A percentile compares a stretch with the other conserved stretches of the same genome.
Conservation (phyloP, 2,888 invertebrate species). For the Drosophila ezoana region DNA sequence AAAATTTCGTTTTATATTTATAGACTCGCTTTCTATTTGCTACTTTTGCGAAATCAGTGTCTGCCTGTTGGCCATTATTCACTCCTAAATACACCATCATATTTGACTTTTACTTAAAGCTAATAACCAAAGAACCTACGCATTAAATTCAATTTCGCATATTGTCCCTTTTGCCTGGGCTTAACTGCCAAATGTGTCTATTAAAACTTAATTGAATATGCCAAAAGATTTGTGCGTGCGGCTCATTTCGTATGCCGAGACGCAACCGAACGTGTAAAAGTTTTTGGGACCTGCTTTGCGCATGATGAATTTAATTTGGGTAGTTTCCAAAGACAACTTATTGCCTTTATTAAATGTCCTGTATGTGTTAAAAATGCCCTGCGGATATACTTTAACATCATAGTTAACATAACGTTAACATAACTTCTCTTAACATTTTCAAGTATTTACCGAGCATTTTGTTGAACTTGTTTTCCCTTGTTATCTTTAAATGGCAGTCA, state of each 20-base stretch:
- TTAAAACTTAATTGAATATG: constrained; percentile 68
- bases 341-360: constrained; percentile 25
- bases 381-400: not conserved
- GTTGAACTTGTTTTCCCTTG: no score
- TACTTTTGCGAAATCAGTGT: not conserved
- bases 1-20: not conserved
- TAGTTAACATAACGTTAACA: no score
- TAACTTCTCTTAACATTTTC: no score
- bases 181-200: constrained; percentile 45
- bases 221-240: constrained; percentile 59
- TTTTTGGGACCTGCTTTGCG: constrained; percentile 52
- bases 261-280: constrained; percentile 46
- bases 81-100: not conserved
- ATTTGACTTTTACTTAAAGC: constrained; percentile 1
- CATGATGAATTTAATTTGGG: constrained; percentile 67
- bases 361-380: not conserved
- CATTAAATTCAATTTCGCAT: constrained; percentile 29
- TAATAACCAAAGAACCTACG: constrained; percentile 6
- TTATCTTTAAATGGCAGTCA: no score
- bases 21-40: not conserved
- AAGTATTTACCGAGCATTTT: no score
- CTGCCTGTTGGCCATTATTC: not conserved
- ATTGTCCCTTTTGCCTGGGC: constrained; percentile 18
- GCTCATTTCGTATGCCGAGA: constrained; percentile 65
- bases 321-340: constrained; percentile 21